These are phyloP conservation scores for Temnothorax curvispinosus DNA, from an alignment of 1,140 invertebrate genomes.

Conservation along the genomic window DNA sequence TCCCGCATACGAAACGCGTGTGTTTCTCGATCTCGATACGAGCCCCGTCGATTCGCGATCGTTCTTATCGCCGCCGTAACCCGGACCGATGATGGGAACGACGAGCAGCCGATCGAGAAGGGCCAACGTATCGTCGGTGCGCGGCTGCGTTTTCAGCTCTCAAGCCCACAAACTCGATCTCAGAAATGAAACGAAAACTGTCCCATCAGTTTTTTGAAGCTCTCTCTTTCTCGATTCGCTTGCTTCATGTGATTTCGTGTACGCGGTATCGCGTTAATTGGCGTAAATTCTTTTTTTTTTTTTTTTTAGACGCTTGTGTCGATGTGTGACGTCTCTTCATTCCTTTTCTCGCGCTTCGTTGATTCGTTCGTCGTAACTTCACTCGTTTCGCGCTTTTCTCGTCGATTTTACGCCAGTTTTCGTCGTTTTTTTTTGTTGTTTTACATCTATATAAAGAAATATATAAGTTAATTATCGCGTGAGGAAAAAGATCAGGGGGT, in stretches of 20 bases:
- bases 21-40: not conserved
- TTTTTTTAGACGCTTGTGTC: not conserved
- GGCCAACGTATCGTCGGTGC: not conserved
- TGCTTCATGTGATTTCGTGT: conserved; percentile 14
- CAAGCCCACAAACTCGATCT: conserved; percentile 84
- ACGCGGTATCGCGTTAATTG: conserved; percentile 17
- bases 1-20: not conserved
- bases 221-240: conserved; percentile 50
- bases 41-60: not conserved
- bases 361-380: not conserved
- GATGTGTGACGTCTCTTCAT: conserved; percentile 16
- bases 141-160: conserved; percentile 78
- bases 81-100: not conserved
- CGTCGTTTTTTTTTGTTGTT: conserved; percentile 50
- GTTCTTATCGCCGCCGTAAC: conserved; percentile 1
- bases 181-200: conserved; percentile 65
- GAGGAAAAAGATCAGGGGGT: not conserved
- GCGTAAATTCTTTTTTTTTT: not conserved
- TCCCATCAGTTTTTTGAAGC: conserved; percentile 35
- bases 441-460: conserved; percentile 30
- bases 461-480: conserved; percentile 44
- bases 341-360: conserved; percentile 31
- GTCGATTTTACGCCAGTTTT: conserved; percentile 33
- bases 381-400: conserved; percentile 24
- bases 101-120: not conserved